Evolutionary conservation across 2,113 vertebrate genomes (phyloP).

Genomic region (Noturus placidus): DNA sequence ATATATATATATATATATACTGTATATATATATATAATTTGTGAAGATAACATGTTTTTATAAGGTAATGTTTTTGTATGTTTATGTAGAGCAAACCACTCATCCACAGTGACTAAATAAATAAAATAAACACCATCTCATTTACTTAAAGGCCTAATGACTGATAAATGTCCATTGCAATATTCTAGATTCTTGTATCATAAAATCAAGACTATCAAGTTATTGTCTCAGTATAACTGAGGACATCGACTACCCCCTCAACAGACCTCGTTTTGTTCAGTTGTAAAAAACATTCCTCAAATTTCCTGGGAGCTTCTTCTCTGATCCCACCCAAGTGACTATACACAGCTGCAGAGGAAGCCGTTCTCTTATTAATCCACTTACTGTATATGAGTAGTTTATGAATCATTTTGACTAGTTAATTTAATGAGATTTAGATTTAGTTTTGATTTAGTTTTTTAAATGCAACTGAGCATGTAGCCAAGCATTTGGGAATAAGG

Average conservation of each 20-base stretch:
- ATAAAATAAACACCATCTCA: neutral
- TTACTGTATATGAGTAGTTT: neutral
- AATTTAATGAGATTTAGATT: neutral
- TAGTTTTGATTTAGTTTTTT: neutral
- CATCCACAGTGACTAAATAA: neutral
- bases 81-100: neutral
- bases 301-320: conserved; percentile 15
- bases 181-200: neutral
- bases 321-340: conserved; percentile 5
- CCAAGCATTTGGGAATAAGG: neutral
- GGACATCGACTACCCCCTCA: neutral
- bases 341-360: conserved; percentile 31
- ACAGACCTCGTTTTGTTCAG: conserved; percentile 25
- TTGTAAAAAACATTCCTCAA: conserved; percentile 39
- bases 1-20: no score
- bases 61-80: neutral
- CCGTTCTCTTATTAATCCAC: neutral
- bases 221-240: neutral
- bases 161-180: neutral
- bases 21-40: neutral
- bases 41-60: neutral
- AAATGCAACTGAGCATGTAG: neutral
- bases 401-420: neutral
- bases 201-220: neutral
- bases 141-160: neutral